Base-by-base conservation (phyloP, 2,113 vertebrate genomes). In the Meriones unguiculatus region DNA sequence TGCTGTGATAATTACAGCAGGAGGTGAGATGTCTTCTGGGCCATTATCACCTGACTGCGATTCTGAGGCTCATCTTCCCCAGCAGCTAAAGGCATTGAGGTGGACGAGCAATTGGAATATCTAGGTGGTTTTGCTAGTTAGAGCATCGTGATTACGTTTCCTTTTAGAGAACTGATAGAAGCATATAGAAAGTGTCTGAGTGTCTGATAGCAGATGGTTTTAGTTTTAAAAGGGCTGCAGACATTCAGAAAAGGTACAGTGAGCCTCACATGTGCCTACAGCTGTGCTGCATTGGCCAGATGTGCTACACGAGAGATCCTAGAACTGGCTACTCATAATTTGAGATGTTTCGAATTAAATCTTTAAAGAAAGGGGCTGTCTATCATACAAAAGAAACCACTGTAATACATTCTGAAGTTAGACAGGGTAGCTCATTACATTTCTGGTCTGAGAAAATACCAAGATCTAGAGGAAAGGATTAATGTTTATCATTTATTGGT, bases 251-350 rank as follows among this genome's bases (percentile, higher is more conserved):
- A 96, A 96, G 20, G 82, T 78, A 85, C 30, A 84, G 57, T 80
- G 0, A 91, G 75, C 50, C 73, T 93, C 59, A 46, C 46, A 46
- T 46, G 46, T 46, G 46, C 46, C 46, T 46, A 46, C 46, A 46
- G 46, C 46, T 46, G 46, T 46, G 46, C 46, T 46, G 46, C 46
- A 46, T 5, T 46, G 5, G 46, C 46, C 72, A 73, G n/a, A n/a
- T 89, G 32, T 24, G 70, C 15, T 13, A 57, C 81, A 15, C 25
- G 96, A 86, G 35, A 77, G 64, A 97, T 95, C 12, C 46, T 77
- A 54, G 96, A 87, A 62, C 24, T 85, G 65, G 95, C 95, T 82
- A 96, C 93, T 92, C 95, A 91, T 90, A 97, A 78, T 38, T 18
- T 12, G 57, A 95, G 69, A 85, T 10, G 4, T 88, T 32, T 91